phyloP scores from a whole-genome alignment of 2,888 invertebrate genomes.

The Pheosia gnoma region DNA sequence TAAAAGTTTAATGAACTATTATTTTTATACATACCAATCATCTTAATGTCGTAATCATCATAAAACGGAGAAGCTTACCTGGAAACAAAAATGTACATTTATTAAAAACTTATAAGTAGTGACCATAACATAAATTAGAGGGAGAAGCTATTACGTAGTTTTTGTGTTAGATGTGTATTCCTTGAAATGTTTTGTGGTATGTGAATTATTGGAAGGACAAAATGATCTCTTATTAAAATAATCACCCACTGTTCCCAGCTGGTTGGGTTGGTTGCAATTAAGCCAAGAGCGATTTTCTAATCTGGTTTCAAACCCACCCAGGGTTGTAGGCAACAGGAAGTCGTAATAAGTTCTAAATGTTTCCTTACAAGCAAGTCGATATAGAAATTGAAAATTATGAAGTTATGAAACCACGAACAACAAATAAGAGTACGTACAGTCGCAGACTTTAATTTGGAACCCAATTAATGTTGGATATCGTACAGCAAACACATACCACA shows the following conservation, averaged over 20 bases:
- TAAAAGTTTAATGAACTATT: constrained; percentile 20
- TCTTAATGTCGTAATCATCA: constrained; percentile 28
- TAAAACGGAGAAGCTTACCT: constrained; percentile 54
- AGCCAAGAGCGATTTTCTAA: constrained; percentile 63
- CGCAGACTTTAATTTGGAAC: no score
- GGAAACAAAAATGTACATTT: constrained; percentile 45
- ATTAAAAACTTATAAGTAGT: constrained; percentile 37
- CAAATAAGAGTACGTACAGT: no score
- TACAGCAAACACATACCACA: no score
- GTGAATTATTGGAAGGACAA: constrained; percentile 64
- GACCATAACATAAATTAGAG: constrained; percentile 31
- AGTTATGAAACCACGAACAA: no score
- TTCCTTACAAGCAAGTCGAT: no score
- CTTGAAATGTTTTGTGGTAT: constrained; percentile 22
- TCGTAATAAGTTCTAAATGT: no score
- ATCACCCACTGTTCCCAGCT: constrained; percentile 47
- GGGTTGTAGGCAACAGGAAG: no score
- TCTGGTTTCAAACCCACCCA: constrained; percentile 24
- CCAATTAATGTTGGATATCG: no score
- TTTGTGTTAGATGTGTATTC: constrained; percentile 20
- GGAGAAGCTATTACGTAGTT: constrained; percentile 18
- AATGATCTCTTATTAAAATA: constrained; percentile 75
- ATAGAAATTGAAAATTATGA: no score
- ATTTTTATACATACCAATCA: constrained; percentile 39
- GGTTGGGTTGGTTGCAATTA: constrained; percentile 39